Percentiles rank a stretch among this genome's conserved stretches.
Conservation (phyloP, 2,797 vertebrate species). For the Nannoperca obscura region DNA sequence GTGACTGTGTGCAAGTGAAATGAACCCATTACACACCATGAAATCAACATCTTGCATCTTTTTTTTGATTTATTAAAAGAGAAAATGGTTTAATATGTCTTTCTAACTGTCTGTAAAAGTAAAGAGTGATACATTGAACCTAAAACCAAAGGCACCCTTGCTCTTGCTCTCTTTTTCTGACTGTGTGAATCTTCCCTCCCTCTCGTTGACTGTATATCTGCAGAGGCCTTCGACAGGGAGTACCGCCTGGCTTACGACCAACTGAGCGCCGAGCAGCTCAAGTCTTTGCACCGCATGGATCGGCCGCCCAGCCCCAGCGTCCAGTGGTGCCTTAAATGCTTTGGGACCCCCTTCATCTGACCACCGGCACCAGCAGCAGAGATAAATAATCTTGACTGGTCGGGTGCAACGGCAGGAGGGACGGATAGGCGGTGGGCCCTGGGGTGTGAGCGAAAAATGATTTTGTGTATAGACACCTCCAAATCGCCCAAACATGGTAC, state of each 20-base stretch:
- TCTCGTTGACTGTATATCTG: background rate
- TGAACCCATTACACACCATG: too few relatives aligned
- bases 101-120: too few relatives aligned
- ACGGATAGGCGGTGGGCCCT: background rate
- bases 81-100: too few relatives aligned
- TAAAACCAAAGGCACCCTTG: background rate
- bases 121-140: background rate
- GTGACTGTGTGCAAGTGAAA: conserved; percentile 56
- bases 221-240: conserved; percentile 97
- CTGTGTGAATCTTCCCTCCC: background rate
- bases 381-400: background rate
- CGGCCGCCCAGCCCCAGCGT: conserved; percentile 86
- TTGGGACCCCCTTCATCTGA: conserved; percentile 93
- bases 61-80: too few relatives aligned
- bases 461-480: conserved; percentile 40
- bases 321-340: conserved; percentile 94
- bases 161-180: background rate
- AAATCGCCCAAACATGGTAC: conserved; percentile 72
- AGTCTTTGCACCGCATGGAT: conserved; percentile 90
- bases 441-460: background rate
- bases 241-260: conserved; percentile 90
- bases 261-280: conserved; percentile 89
- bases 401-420: background rate
- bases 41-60: too few relatives aligned
- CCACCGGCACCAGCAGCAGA: background rate